Percentiles rank a stretch among this genome's conserved stretches.
These are phyloP conservation scores for Lagenorhynchus albirostris DNA, from an alignment of 2,113 vertebrate species.

Conservation along the genomic window DNA sequence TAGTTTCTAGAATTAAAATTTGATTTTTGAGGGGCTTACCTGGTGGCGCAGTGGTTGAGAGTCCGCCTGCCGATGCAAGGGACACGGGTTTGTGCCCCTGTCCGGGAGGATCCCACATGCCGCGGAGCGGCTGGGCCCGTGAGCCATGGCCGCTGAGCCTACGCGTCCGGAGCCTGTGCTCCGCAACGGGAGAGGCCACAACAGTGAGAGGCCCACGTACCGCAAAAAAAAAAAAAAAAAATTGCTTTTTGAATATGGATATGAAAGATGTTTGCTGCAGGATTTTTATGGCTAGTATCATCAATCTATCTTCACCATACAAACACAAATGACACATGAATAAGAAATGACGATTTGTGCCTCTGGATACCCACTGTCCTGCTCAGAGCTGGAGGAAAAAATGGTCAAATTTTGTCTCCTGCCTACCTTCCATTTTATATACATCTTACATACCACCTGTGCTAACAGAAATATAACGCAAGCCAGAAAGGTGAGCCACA, in stretches of 20 bases:
- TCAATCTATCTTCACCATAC: background rate
- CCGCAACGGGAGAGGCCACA: too few species aligned
- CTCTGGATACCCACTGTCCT: background rate
- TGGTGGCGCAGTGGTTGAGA: too few species aligned
- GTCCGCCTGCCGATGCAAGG: too few species aligned
- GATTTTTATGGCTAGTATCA: background rate
- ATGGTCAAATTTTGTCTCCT: background rate
- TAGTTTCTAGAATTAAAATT: constrained; percentile 26
- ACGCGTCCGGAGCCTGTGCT: too few species aligned
- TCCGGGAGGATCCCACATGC: too few species aligned
- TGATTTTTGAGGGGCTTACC: background rate
- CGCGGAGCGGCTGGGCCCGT: too few species aligned
- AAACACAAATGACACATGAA: background rate
- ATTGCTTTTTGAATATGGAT: background rate
- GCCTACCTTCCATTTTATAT: background rate
- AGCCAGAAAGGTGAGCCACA: background rate
- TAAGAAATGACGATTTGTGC: background rate
- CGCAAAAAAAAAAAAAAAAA: background rate
- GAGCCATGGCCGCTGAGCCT: too few species aligned
- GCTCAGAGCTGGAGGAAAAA: background rate
- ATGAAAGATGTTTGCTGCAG: background rate
- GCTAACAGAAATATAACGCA: background rate
- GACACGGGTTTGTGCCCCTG: too few species aligned
- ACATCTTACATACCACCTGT: background rate
- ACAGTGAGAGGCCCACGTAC: too few species aligned